Percentiles rank a stretch among this genome's conserved stretches.
These are phyloP conservation scores for Corythornis cristatus DNA, from an alignment of 2,113 vertebrate species.

Conservation along the genomic window DNA sequence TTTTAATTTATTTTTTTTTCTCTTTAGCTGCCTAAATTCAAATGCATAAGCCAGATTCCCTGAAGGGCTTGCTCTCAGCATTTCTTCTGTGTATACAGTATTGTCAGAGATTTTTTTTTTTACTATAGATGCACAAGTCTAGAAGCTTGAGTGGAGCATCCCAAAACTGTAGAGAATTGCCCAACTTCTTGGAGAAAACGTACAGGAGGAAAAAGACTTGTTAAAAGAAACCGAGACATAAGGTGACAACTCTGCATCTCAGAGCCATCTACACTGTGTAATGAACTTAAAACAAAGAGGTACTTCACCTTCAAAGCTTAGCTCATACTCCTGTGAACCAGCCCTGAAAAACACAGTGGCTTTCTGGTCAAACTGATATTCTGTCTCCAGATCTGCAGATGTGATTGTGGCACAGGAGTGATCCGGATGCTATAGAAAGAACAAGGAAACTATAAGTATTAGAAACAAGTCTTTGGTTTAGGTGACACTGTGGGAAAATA, in stretches of 20 bases:
- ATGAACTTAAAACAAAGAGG: not conserved
- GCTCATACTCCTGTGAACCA: conserved; percentile 74
- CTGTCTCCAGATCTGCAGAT: conserved; percentile 76
- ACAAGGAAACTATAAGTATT: not conserved
- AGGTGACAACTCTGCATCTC: not conserved
- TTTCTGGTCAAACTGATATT: conserved; percentile 56
- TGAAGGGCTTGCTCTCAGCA: not conserved
- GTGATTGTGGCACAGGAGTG: conserved; percentile 67
- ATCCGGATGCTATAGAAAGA: conserved; percentile 68
- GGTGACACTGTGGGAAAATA: not conserved
- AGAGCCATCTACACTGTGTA: not conserved
- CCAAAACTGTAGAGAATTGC: not conserved
- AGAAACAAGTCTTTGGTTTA: not conserved
- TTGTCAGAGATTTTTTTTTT: not conserved
- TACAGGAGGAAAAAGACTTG: not conserved
- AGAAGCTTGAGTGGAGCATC: not conserved
- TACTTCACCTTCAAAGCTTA: conserved; percentile 80
- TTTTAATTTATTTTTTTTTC: not conserved
- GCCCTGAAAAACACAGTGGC: conserved; percentile 69
- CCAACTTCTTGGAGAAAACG: not conserved
- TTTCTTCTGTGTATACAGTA: not conserved
- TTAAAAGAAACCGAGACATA: not conserved
- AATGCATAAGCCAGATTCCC: not conserved
- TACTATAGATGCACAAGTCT: not conserved
- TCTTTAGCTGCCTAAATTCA: not conserved